Percentiles rank a stretch among this genome's conserved stretches.
Evolutionary conservation across 2,113 vertebrate genomes (phyloP).

Genomic region (Salvelinus fontinalis): DNA sequence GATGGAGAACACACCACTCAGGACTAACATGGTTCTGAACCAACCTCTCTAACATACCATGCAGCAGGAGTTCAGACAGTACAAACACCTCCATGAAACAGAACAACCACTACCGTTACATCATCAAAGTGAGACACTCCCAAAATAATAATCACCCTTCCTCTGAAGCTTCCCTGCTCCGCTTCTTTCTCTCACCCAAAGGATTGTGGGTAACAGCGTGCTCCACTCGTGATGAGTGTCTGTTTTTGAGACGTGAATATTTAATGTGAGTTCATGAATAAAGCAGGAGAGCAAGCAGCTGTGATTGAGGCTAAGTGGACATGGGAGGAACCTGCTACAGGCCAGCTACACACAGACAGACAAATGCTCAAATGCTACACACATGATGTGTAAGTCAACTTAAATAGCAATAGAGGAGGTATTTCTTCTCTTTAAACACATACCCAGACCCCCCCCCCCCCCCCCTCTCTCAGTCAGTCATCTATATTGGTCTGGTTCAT

Average conservation of each 20-base stretch:
- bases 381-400: constrained; percentile 17
- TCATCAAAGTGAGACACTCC: constrained; percentile 1
- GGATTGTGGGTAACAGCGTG: constrained; percentile 51
- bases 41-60: background rate
- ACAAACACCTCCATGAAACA: background rate
- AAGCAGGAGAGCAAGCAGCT: constrained; percentile 70
- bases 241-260: constrained; percentile 73
- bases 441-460: background rate
- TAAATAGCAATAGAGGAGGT: constrained; percentile 23
- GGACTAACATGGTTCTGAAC: background rate
- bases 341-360: background rate
- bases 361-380: constrained; percentile 18
- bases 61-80: background rate
- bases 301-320: constrained; percentile 70
- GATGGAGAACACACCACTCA: constrained; percentile 5
- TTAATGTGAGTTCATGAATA: constrained; percentile 73
- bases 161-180: constrained; percentile 21
- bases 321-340: constrained; percentile 52
- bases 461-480: background rate
- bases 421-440: background rate
- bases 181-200: constrained; percentile 30
- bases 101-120: background rate
- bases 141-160: constrained; percentile 14
- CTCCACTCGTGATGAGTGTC: constrained; percentile 1
- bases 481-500: constrained; percentile 24